Base-by-base conservation (phyloP, 2,888 invertebrate genomes). In the Balanococcus diminutus region DNA sequence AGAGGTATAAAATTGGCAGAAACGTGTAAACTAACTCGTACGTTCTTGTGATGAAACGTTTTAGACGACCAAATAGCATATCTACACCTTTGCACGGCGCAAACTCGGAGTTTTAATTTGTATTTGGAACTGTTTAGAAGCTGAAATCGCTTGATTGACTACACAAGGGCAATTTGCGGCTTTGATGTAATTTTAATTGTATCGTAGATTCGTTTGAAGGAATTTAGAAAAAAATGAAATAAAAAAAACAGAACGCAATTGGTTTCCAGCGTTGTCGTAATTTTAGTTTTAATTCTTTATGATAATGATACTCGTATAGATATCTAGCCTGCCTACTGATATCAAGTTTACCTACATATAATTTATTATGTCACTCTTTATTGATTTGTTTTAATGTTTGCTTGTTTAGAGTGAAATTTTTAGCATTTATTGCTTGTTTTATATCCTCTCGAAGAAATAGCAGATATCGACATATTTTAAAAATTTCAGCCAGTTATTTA, bases 11-110 rank as follows among this genome's bases (percentile, higher is more conserved):
- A 31, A n/a, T 31, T 32, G 32, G 32, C 31, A 72, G 72, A 72
- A 72, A 32, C 72, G n/a, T 72, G 72, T 72, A 72, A 72, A 72
- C 72, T 72, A 72, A 72, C 72, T 32, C 14, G 72, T 72, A 31
- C 8, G n/a, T n/a, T 72, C 72, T 16, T 72, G 72, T 72, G 72
- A 72, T 72, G 16, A 72, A 72, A 72, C 72, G 72, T 72, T 32
- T 72, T 61, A 61, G 25, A 61, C 72, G 16, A 16, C 32, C 32
- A 31, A 25, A 72, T n/a, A 46, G 46, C n/a, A 46, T 46, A n/a
- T 46, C 46, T 46, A 3, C 8, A 31, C 32, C 72, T 72, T 31
- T 28, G 16, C 6, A 72, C 11, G 32, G 72, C 72, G 72, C 72
- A 72, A 72, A 72, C 72, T 28, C 72, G 25, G n/a, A 2, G 14